A percentile compares a stretch with the other conserved stretches of the same genome.
Evolutionary conservation across 2,888 invertebrate species (phyloP).

Genomic region (Fragum whitleyi): DNA sequence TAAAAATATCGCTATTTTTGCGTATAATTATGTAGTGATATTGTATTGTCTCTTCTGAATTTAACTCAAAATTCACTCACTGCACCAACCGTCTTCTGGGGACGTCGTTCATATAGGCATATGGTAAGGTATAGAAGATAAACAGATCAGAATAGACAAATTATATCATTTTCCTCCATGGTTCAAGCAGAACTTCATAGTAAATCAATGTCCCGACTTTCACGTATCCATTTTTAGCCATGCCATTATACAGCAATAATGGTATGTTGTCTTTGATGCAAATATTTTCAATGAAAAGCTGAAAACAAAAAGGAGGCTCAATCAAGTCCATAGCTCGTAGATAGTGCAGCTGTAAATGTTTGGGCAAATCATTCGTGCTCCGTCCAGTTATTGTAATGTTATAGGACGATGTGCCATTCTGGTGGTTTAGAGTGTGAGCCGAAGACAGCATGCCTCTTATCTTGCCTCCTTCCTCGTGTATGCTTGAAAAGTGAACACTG

Average conservation of each 20-base stretch:
- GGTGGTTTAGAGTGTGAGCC: background rate
- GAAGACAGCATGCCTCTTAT: background rate
- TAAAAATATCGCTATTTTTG: no score
- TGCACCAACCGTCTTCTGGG: no score
- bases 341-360: background rate
- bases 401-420: constrained; percentile 1
- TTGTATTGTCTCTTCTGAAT: no score
- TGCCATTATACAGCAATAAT: background rate
- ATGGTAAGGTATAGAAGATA: no score
- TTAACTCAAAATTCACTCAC: no score
- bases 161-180: background rate
- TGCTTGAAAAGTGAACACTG: background rate
- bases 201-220: background rate
- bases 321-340: background rate
- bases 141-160: no score
- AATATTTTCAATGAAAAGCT: background rate
- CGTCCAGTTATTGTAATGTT: background rate
- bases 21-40: no score
- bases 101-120: no score
- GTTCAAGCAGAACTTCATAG: background rate
- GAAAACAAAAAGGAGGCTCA: background rate
- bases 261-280: background rate
- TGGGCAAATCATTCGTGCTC: background rate
- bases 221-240: background rate
- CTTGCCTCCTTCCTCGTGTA: background rate